These are phyloP conservation scores for Disparrhopalites patrizii DNA, from an alignment of 2,888 invertebrate genomes.

Conservation along the genomic window DNA sequence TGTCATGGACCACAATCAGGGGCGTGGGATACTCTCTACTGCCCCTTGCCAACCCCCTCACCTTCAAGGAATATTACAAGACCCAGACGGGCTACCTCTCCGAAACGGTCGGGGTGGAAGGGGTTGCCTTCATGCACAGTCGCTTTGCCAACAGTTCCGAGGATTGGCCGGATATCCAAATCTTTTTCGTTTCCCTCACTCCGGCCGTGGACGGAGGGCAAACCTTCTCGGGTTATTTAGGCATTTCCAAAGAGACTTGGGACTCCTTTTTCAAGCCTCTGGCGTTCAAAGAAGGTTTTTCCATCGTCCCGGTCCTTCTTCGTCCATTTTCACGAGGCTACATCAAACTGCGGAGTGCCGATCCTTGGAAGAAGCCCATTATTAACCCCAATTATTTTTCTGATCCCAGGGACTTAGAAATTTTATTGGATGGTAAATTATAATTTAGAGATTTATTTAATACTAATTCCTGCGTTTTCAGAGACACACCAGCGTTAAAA, in stretches of 20 bases:
- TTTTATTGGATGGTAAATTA: constrained; percentile 61
- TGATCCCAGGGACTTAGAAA: constrained; percentile 73
- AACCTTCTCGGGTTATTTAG: constrained; percentile 39
- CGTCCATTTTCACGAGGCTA: constrained; percentile 79
- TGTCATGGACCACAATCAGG: constrained; percentile 37
- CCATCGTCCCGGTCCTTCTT: constrained; percentile 76
- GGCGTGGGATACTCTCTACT: constrained; percentile 37
- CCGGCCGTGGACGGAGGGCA: constrained; percentile 42
- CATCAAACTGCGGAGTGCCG: constrained; percentile 72
- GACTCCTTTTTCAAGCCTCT: constrained; percentile 41
- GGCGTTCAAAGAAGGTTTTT: constrained; percentile 50
- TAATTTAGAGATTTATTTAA: neutral
- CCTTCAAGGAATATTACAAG: constrained; percentile 36
- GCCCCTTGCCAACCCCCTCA: constrained; percentile 34
- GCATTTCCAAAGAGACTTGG: constrained; percentile 40
- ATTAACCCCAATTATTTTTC: constrained; percentile 89
- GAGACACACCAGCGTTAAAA: neutral
- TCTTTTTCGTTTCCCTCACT: constrained; percentile 39
- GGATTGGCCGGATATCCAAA: constrained; percentile 42
- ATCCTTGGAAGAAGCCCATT: constrained; percentile 82
- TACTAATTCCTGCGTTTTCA: neutral
- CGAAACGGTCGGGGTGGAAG: constrained; percentile 36
- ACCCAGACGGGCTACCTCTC: constrained; percentile 28
- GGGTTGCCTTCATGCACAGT: constrained; percentile 40
- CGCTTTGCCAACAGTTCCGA: constrained; percentile 30